Base-by-base conservation (phyloP, 2,113 vertebrate genomes). In the Scomber colias region DNA sequence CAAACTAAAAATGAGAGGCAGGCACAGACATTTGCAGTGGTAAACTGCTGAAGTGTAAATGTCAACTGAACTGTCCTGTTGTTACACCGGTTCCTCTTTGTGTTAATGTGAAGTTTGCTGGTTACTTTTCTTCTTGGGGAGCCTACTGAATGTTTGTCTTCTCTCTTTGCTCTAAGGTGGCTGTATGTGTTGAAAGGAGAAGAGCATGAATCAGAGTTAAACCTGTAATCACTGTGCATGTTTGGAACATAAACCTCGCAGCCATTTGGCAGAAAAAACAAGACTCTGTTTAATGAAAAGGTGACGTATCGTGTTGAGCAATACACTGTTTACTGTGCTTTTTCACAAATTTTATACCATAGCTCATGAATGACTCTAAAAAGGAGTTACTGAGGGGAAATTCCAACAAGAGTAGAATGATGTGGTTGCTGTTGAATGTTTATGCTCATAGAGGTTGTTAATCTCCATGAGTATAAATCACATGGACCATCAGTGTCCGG, bases 1-100 rank as follows among this genome's bases (percentile, higher is more conserved):
- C 69, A 85, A 79, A 55, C 78, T 83, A 75, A 79, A 86, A 81
- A 70, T 76, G 61, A 75, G 62, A 70, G 70, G 59, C 64, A 64
- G 75, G 68, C 71, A 84, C 10, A 44, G 54, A 75, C 53, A 77
- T 71, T 75, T 59, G n/a, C 61, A 75, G 60, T 55, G 77, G 61
- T 65, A 56, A 77, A 59, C 19, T 24, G 45, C 71, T 71, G 17
- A 49, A 46, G 45, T 4, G 9, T 55, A 35, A 77, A 75, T 27
- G 61, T 68, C 11, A 60, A 0, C 27, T 69, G 31, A 46, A 27
- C 55, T 45, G 14, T 55, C 53, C 17, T 35, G 31, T 62, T 84
- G 40, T 16, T n/a, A 10, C 57, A 76, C 13, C 2, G 8, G 44
- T 40, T 74, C 51, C 71, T 48, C 24, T 1, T 13, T 56, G 31